Evolutionary conservation across 2,797 vertebrate genomes (phyloP).

Genomic region (Phataginus tricuspis): DNA sequence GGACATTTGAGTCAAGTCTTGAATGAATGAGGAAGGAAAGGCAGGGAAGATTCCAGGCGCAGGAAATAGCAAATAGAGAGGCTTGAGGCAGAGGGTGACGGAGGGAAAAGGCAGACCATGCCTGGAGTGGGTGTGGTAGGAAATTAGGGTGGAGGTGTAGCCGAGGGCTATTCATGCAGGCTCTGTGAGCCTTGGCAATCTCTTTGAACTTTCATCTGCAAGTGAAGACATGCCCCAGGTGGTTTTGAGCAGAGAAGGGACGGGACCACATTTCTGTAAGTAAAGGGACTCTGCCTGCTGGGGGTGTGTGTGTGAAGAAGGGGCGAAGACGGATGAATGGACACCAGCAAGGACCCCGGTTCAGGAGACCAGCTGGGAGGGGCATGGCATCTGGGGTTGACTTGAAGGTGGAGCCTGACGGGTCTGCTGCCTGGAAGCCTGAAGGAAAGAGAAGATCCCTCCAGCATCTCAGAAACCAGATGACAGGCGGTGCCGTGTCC

Average conservation of each 20-base stretch:
- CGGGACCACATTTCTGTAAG: background rate
- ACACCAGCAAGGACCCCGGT: background rate
- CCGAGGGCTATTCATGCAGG: rapidly evolving
- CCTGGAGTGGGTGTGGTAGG: background rate
- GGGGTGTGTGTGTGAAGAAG: background rate
- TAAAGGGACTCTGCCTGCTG: background rate
- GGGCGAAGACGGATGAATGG: background rate
- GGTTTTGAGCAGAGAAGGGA: background rate
- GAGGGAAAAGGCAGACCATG: background rate
- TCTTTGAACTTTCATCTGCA: background rate
- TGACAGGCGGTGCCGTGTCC: background rate
- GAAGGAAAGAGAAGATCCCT: background rate
- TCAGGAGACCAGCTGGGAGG: rapidly evolving
- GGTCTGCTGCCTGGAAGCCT: background rate
- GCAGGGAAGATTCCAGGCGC: background rate
- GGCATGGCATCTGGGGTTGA: rapidly evolving
- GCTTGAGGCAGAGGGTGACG: rapidly evolving
- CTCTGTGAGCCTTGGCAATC: background rate
- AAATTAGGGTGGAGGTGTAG: background rate
- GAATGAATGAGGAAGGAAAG: background rate
- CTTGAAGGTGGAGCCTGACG: background rate
- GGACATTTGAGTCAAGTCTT: background rate
- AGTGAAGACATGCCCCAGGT: background rate
- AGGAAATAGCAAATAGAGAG: background rate
- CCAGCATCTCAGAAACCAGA: background rate